Evolutionary conservation across 2,113 vertebrate species (phyloP), one percentile per base, ranked within the genome.

Genomic region (Drymodes brunneopygia): DNA sequence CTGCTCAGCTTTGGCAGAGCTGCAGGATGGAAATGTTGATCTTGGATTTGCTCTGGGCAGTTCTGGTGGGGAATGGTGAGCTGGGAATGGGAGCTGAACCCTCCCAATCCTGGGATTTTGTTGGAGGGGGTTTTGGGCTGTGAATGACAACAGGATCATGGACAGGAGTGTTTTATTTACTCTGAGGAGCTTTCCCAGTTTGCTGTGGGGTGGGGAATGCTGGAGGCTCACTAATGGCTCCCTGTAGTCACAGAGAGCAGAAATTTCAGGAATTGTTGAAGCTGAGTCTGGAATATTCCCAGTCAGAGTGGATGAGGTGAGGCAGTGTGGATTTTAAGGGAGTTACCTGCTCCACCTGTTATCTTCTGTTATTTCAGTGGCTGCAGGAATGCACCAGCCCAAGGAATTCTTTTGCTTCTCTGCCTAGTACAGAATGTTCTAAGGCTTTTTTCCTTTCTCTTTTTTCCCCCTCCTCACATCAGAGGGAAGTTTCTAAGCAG

Each of bases 91-190:
- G n/a, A 10, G 16, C 38, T 42, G 54, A 54, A 6, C 17, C 42
- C 2, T 48, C 28, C 7, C 67, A 31, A 0, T 11, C 3, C 4
- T 75, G 79, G 42, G 23, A 0, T 53, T 13, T 15, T 31, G 27
- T 50, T 28, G 38, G 20, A 38, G 61, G 21, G 8, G 44, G 8
- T 1, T 8, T 24, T 18, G 47, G 15, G 22, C 27, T 56, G 21
- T 2, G 0, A 27, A 11, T 11, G 24, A 4, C 20, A 1, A 0
- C 1, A 45, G 19, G 7, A 2, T 40, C 9, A 0, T 3, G 57
- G 25, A 3, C 53, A 33, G 4, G 1, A 27, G 8, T 1, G 5
- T 4, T 22, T 38, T 0, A 1, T 70, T 45, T 10, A 0, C 40
- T 24, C 9, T 22, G 15, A 31, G 33, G 56, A 22, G 50, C 74